A percentile compares a stretch with the other conserved stretches of the same genome.
These are phyloP conservation scores for Coreius guichenoti DNA, from an alignment of 2,797 vertebrate species.

Conservation along the genomic window DNA sequence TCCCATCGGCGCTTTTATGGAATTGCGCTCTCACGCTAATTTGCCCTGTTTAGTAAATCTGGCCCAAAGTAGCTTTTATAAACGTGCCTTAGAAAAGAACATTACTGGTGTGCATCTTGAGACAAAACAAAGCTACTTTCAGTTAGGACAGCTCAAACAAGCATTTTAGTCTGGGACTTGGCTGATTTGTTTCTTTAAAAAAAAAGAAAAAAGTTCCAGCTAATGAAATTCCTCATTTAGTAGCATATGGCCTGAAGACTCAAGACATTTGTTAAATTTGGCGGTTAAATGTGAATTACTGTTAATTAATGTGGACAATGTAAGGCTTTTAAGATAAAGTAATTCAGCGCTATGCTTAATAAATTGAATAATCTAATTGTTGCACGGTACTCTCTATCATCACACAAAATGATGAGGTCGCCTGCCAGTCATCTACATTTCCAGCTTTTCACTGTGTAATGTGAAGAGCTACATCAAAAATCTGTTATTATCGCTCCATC, in stretches of 20 bases:
- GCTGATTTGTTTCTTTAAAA: not conserved
- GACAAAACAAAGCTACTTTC: too few relatives aligned
- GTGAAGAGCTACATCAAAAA: not conserved
- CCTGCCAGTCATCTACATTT: constrained; percentile 3
- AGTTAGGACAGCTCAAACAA: too few relatives aligned
- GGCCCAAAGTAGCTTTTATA: too few relatives aligned
- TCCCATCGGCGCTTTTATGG: too few relatives aligned
- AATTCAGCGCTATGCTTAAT: constrained; percentile 26
- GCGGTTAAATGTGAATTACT: constrained; percentile 6
- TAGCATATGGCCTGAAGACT: constrained; percentile 10
- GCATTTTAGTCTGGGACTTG: not conserved
- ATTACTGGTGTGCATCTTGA: too few relatives aligned
- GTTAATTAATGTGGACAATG: constrained; percentile 28
- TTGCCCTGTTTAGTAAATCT: too few relatives aligned
- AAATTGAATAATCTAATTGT: constrained; percentile 33
- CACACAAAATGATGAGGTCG: constrained; percentile 4
- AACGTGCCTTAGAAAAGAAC: too few relatives aligned
- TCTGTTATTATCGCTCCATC: constrained; percentile 14
- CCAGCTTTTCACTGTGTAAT: not conserved
- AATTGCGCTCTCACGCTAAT: too few relatives aligned
- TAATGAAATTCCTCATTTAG: constrained; percentile 5
- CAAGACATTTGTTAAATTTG: constrained; percentile 17
- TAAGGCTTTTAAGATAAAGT: constrained; percentile 38
- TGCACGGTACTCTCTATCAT: constrained; percentile 20
- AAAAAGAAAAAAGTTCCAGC: not conserved